Evolutionary conservation across 2,888 invertebrate species (phyloP).

Genomic region (Cheilosia pagana): DNA sequence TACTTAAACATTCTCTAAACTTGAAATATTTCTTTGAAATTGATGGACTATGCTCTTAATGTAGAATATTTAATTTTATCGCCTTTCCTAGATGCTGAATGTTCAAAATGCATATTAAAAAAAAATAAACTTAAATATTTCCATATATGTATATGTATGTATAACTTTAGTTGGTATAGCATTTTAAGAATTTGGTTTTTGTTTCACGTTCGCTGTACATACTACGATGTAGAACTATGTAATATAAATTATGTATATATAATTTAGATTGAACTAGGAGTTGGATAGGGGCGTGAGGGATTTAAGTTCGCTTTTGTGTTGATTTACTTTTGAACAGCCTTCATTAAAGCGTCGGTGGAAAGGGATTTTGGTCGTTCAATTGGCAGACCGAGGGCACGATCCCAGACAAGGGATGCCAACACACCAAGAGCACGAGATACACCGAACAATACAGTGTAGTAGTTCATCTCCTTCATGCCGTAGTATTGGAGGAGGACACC

Average conservation of each 20-base stretch:
- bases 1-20: background rate
- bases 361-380: conserved; percentile 94
- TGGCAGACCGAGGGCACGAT: conserved; percentile 91
- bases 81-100: conserved; percentile 19
- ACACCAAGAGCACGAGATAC: conserved; percentile 94
- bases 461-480: conserved; percentile 94
- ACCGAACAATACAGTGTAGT: conserved; percentile 95
- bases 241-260: conserved; percentile 56
- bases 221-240: conserved; percentile 33
- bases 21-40: background rate
- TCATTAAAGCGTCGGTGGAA: conserved; percentile 86
- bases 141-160: background rate
- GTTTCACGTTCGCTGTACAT: conserved; percentile 48
- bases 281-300: conserved; percentile 55
- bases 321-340: conserved; percentile 81
- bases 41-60: conserved; percentile 31
- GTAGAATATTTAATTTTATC: conserved; percentile 18
- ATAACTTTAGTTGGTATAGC: conserved; percentile 25
- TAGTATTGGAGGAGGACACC: conserved; percentile 93
- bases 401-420: conserved; percentile 91
- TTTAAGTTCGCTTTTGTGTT: conserved; percentile 20
- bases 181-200: conserved; percentile 50
- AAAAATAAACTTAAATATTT: conserved; percentile 34
- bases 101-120: conserved; percentile 44
- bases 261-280: conserved; percentile 73